Conservation (phyloP, 1,140 invertebrate genomes). For the Drosophila tani region DNA sequence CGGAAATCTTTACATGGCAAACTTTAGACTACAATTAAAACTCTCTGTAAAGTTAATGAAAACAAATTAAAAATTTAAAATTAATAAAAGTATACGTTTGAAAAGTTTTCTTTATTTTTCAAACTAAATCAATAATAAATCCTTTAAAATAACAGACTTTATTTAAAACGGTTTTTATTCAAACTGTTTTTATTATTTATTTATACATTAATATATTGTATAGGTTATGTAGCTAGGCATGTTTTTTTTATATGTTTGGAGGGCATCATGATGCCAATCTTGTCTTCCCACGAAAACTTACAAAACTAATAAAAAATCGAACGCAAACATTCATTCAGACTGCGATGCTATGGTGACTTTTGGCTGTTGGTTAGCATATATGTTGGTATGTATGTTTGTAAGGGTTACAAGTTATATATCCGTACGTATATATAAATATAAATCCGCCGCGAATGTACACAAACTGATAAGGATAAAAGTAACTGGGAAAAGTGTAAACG, state of each 20-base stretch:
- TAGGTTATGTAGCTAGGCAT: conserved; percentile 35
- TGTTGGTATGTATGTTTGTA: not conserved
- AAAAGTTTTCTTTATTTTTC: not conserved
- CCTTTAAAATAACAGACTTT: not conserved
- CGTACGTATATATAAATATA: conserved; percentile 39
- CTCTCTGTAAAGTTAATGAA: no score
- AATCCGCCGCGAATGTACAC: conserved; percentile 36
- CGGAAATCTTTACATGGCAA: no score
- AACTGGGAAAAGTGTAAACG: conserved; percentile 31
- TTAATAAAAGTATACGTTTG: no score
- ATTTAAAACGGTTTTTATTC: conserved; percentile 58
- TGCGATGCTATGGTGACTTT: conserved; percentile 22
- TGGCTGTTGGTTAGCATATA: conserved; percentile 23
- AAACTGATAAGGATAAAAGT: conserved; percentile 38
- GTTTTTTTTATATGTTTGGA: conserved; percentile 55
- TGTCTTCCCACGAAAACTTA: conserved; percentile 54
- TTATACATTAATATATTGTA: conserved; percentile 35
- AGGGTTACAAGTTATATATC: conserved; percentile 21
- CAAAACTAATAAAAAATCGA: conserved; percentile 69
- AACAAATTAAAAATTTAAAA: no score
- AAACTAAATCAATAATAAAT: not conserved
- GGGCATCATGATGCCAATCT: conserved; percentile 46
- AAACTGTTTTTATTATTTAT: conserved; percentile 25
- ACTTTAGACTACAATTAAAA: no score
- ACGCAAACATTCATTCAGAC: conserved; percentile 43